Conservation (phyloP, 2,797 vertebrate species). For the Sparidentex hasta region DNA sequence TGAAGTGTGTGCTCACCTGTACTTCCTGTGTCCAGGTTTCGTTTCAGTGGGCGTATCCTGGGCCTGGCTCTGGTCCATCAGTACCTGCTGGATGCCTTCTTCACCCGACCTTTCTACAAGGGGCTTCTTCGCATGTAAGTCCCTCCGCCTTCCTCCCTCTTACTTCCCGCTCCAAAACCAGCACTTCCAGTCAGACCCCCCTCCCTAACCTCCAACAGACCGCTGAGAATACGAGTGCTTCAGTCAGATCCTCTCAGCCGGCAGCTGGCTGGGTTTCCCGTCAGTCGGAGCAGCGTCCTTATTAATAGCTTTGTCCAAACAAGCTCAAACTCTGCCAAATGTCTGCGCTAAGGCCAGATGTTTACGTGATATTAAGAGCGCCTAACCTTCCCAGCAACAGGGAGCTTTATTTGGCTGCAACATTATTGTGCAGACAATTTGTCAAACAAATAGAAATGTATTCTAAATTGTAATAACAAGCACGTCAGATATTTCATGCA, state of each 20-base stretch:
- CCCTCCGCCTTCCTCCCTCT: conserved; percentile 13
- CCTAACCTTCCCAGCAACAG: conserved; percentile 7
- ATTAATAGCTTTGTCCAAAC: conserved; percentile 60
- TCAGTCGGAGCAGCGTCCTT: conserved; percentile 32
- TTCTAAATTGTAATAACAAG: background rate
- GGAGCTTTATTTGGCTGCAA: background rate
- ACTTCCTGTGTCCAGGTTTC: conserved; percentile 85
- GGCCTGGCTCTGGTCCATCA: conserved; percentile 97
- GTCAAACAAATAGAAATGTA: background rate
- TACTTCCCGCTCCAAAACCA: background rate
- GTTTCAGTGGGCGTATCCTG: conserved; percentile 97
- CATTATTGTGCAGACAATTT: background rate
- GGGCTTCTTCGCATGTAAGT: conserved; percentile 97
- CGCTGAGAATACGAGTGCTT: conserved; percentile 72
- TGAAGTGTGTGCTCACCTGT: background rate
- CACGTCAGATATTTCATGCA: background rate
- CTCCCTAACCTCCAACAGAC: conserved; percentile 5
- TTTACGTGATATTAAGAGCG: conserved; percentile 24
- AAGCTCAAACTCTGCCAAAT: conserved; percentile 42
- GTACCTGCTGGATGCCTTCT: conserved; percentile 98
- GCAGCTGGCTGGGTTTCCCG: conserved; percentile 49
- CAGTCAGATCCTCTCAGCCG: conserved; percentile 36
- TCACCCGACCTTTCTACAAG: conserved; percentile 98
- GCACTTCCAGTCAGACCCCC: conserved; percentile 14
- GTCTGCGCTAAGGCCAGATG: conserved; percentile 39